These are phyloP conservation scores for Galeruca laticollis DNA, from an alignment of 2,888 invertebrate species.

Conservation along the genomic window DNA sequence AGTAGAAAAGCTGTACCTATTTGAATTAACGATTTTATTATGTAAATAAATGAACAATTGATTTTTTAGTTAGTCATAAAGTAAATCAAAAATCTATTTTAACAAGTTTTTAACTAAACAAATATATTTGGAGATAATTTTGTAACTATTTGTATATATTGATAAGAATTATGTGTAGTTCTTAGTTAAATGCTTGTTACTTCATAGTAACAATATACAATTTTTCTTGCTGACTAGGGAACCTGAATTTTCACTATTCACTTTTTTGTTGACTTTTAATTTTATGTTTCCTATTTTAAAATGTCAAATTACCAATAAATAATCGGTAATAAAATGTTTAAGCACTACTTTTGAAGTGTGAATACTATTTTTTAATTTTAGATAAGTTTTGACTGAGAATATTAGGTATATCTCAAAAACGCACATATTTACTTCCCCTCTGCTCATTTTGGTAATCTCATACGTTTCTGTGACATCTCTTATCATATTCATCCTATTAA, in stretches of 20 bases:
- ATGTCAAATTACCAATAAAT: constrained; percentile 33
- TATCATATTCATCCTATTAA: constrained; percentile 33
- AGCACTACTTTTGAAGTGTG: constrained; percentile 36
- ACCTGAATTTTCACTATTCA: background rate
- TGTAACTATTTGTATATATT: constrained; percentile 33
- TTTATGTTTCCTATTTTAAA: constrained; percentile 24
- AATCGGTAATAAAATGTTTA: constrained; percentile 27
- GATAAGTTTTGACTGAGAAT: constrained; percentile 46
- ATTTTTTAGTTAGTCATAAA: background rate
- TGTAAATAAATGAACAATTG: background rate
- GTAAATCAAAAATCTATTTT: background rate
- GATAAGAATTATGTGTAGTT: constrained; percentile 7
- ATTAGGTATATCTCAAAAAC: constrained; percentile 43
- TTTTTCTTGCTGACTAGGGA: constrained; percentile 16
- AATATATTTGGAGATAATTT: constrained; percentile 25
- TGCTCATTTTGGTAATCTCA: constrained; percentile 39
- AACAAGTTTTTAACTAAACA: constrained; percentile 27
- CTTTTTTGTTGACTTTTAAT: constrained; percentile 10
- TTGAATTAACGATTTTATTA: background rate
- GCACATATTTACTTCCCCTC: constrained; percentile 43
- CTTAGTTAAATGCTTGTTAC: constrained; percentile 25
- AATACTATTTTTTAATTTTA: constrained; percentile 42
- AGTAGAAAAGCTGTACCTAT: no score
- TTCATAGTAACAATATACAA: constrained; percentile 9
- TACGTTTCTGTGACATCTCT: constrained; percentile 45